Conservation (phyloP, 2,113 vertebrate species). For the Vicugna pacos region DNA sequence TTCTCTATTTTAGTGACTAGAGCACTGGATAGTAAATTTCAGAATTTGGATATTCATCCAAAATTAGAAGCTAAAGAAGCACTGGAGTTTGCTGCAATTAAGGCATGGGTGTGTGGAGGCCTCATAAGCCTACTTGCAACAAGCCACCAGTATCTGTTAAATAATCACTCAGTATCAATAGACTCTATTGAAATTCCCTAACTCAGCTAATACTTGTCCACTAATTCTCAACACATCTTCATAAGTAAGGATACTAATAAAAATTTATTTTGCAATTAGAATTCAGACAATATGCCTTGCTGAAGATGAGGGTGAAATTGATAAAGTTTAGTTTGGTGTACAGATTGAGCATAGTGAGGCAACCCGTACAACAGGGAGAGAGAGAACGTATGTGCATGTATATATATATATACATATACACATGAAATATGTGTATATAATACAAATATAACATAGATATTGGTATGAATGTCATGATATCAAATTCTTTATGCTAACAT, state of each 20-base stretch:
- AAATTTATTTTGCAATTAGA: conserved; percentile 4
- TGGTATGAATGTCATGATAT: neutral
- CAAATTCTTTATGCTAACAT: neutral
- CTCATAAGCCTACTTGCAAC: neutral
- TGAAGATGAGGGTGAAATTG: conserved; percentile 27
- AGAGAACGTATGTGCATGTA: neutral
- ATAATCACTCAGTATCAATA: neutral
- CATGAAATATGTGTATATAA: neutral
- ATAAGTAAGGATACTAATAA: conserved; percentile 21
- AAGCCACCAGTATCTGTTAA: neutral
- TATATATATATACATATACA: neutral
- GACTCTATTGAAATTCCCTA: neutral
- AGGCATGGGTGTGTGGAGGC: neutral
- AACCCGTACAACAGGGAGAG: neutral
- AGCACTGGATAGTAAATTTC: conserved; percentile 41
- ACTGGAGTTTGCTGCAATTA: conserved; percentile 21
- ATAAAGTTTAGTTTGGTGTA: neutral
- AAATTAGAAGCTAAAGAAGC: conserved; percentile 46
- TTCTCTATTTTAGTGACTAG: conserved; percentile 51
- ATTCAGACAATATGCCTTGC: neutral
- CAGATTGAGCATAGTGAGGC: neutral
- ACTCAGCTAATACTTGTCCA: neutral
- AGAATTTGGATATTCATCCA: conserved; percentile 47
- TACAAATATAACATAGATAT: neutral
- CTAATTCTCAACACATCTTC: conserved; percentile 15